Base-by-base conservation (phyloP, 2,888 invertebrate genomes). In the Xylophagus ater region DNA sequence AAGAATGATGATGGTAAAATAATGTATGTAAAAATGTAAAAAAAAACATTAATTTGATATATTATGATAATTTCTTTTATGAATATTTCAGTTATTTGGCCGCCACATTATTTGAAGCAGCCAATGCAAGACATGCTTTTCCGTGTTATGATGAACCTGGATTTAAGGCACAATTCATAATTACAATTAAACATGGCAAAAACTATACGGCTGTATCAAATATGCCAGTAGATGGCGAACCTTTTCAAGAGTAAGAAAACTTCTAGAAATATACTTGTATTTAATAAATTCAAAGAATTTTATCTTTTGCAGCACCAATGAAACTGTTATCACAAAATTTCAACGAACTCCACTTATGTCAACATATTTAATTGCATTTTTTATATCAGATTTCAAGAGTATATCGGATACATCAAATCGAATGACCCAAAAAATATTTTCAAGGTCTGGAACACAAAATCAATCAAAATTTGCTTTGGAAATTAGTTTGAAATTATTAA, bases 291-390 rank as follows among this genome's bases (percentile, higher is more conserved):
- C n/a, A 13, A 17, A 37, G 37, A 10, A 26, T 28, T 28, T n/a
- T 28, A 6, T 17, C 25, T n/a, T 31, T 37, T 37, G 6, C 15
- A 37, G 37, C 13, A 4, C 4, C 6, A 44, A 26, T 25, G 42
- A 31, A 17, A 30, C 23, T 5, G 17, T n/a, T n/a, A 44, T 45
- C 3, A 65, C 65, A 1, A 46, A 42, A 1, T 65, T 65, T 32
- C 8, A 67, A 43, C 65, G 68, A 29, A 72, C 75, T 0, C 57
- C 66, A 1, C 61, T 67, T n/a, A 86, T 87, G 83, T 77, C 85
- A 5, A 70, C 82, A 0, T 90, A 92, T 53, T 66, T 89, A n/a
- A 68, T 87, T 4, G 89, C 88, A 0, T 85, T 84, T 55, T 70
- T 84, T 10, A 78, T 90, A 1, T 75, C 75, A 2, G 68, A 72